phyloP scores from a whole-genome alignment of 2,113 vertebrate genomes.

The Dryoscopus gambensis region DNA sequence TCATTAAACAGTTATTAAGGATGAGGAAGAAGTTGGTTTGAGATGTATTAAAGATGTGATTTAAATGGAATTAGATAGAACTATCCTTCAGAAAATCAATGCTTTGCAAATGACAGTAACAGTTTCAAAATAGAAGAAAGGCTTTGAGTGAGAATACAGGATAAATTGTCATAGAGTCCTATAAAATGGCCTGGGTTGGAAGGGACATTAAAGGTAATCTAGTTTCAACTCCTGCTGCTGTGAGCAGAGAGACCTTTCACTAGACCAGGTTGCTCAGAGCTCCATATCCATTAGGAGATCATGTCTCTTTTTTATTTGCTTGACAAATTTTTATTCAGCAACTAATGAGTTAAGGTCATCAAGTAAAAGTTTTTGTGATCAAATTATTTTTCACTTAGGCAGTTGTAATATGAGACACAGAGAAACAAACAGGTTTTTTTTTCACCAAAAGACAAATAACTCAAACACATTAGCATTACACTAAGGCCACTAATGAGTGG shows the following conservation, averaged over 20 bases:
- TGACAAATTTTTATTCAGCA: conserved; percentile 37
- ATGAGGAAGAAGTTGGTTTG: neutral
- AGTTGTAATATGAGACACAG: neutral
- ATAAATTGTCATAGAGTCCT: neutral
- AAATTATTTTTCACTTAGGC: neutral
- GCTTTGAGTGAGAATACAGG: neutral
- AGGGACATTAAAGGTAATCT: neutral
- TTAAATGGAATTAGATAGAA: neutral
- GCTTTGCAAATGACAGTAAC: neutral
- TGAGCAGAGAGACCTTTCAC: neutral
- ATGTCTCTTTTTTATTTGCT: neutral
- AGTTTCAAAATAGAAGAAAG: conserved; percentile 11
- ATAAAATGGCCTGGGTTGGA: neutral
- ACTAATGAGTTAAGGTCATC: neutral
- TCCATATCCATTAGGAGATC: neutral
- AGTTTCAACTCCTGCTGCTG: neutral
- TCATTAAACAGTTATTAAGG: neutral
- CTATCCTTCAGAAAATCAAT: neutral
- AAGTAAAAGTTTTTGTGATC: conserved; percentile 6
- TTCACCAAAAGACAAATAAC: neutral
- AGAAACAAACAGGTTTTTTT: neutral
- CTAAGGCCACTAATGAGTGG: neutral
- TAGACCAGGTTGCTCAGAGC: neutral
- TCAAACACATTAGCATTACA: neutral
- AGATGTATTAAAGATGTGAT: neutral